These are phyloP conservation scores for Cherax quadricarinatus DNA, from an alignment of 1,140 invertebrate genomes.

Conservation along the genomic window DNA sequence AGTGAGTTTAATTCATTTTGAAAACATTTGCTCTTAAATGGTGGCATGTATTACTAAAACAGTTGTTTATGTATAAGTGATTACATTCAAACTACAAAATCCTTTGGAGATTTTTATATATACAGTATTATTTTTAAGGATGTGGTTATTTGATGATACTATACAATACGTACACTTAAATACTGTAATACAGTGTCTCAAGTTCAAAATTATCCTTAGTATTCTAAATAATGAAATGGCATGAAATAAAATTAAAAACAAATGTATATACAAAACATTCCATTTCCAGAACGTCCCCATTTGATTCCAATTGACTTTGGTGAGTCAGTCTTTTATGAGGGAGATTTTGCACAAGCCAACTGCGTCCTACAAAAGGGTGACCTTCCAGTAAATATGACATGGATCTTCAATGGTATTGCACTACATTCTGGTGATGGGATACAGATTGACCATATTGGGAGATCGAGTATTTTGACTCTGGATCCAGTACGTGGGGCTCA, in stretches of 20 bases:
- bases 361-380: conserved; percentile 92
- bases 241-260: too few relatives aligned
- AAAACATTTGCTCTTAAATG: neutral
- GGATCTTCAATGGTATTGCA: conserved; percentile 83
- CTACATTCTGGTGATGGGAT: conserved; percentile 73
- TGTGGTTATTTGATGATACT: neutral
- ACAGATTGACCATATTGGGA: conserved; percentile 80
- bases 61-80: neutral
- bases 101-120: neutral
- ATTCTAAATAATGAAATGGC: neutral
- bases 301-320: conserved; percentile 73
- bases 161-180: too few relatives aligned
- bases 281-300: conserved; percentile 66
- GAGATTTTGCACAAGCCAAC: conserved; percentile 81
- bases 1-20: too few relatives aligned
- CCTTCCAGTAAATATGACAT: conserved; percentile 86
- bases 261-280: conserved; percentile 18
- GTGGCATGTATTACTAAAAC: neutral
- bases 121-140: neutral
- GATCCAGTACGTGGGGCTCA: conserved; percentile 82
- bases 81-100: neutral
- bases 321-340: conserved; percentile 75
- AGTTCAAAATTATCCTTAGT: conserved; percentile 15
- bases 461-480: conserved; percentile 86
- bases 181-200: neutral